Conservation (phyloP, 1,140 invertebrate species). For the Drosophila bocqueti region DNA sequence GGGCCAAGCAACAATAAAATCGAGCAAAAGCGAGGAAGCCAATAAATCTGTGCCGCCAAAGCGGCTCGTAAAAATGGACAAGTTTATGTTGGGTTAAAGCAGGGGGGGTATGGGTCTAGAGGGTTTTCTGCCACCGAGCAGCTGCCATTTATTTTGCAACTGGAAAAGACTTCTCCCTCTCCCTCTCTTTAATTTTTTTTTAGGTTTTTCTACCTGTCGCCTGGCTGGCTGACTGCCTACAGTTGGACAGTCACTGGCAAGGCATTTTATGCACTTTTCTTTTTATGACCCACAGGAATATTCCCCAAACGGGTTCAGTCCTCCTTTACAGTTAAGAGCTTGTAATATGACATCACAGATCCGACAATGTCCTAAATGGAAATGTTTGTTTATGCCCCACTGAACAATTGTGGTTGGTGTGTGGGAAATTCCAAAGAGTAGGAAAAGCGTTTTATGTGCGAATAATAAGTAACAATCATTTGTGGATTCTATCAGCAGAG, state of each 20-base stretch:
- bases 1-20: conserved; percentile 59
- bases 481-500: conserved; percentile 47
- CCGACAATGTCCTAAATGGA: conserved; percentile 51
- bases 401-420: conserved; percentile 36
- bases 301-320: neutral
- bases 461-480: conserved; percentile 59
- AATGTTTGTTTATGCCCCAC: conserved; percentile 57
- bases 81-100: conserved; percentile 41
- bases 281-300: conserved; percentile 48
- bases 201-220: conserved; percentile 41
- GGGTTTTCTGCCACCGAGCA: conserved; percentile 19
- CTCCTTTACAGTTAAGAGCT: conserved; percentile 34
- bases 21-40: conserved; percentile 54
- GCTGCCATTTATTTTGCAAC: conserved; percentile 44
- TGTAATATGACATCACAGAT: conserved; percentile 60
- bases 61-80: conserved; percentile 64
- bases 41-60: conserved; percentile 65
- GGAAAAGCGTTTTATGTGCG: conserved; percentile 55
- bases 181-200: neutral
- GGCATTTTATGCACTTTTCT: conserved; percentile 56
- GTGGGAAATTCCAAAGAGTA: neutral
- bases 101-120: neutral
- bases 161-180: conserved; percentile 1
- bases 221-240: conserved; percentile 47
- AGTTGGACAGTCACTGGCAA: conserved; percentile 46